Evolutionary conservation across 1,140 invertebrate species (phyloP).

Genomic region (Eufriesea mexicana): DNA sequence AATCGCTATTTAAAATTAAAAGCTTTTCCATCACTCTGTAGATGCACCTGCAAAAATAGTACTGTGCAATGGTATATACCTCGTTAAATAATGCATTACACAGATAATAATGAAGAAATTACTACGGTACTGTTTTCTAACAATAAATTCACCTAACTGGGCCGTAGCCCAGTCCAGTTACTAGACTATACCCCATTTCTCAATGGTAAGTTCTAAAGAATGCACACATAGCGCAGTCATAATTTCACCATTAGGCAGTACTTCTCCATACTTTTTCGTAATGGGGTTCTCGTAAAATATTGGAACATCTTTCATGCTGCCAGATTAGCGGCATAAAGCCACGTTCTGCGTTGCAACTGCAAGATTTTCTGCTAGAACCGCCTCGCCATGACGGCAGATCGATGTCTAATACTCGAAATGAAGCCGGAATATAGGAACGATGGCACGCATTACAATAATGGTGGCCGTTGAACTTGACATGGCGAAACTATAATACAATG

Average conservation of each 20-base stretch:
- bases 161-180: no score
- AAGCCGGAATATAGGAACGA: constrained; percentile 12
- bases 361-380: neutral
- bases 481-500: constrained; percentile 52
- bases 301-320: constrained; percentile 19
- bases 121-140: no score
- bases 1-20: no score
- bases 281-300: constrained; percentile 26
- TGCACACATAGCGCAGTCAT: neutral
- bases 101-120: no score
- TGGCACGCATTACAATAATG: constrained; percentile 63
- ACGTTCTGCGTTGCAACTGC: neutral
- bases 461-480: constrained; percentile 39
- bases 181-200: neutral
- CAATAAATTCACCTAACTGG: no score
- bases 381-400: constrained; percentile 4
- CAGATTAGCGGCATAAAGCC: neutral
- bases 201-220: neutral
- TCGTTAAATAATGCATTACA: no score
- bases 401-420: constrained; percentile 63
- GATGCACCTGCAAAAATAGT: no score
- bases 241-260: neutral
- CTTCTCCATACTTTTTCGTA: constrained; percentile 2
- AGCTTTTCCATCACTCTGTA: no score
- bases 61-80: no score